Conservation (phyloP, 2,797 vertebrate species). For the Pelodytes ibericus region DNA sequence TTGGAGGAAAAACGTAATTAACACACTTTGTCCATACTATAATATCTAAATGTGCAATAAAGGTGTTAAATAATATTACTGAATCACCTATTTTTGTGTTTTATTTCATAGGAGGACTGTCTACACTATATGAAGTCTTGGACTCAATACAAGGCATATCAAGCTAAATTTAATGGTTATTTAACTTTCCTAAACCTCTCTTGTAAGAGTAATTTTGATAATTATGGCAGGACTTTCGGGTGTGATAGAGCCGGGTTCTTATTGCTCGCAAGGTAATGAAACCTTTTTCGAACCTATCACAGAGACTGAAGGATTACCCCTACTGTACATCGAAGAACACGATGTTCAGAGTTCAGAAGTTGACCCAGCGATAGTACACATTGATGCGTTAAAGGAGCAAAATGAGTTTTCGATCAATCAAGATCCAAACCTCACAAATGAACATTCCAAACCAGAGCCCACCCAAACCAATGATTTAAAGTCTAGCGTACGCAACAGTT, state of each 20-base stretch:
- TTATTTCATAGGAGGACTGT: not conserved
- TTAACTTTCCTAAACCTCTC: not conserved
- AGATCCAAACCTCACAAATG: not conserved
- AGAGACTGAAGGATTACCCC: not conserved
- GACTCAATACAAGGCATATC: not conserved
- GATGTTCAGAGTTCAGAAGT: not conserved
- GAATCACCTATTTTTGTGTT: not conserved
- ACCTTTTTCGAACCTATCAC: not conserved
- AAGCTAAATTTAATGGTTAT: not conserved
- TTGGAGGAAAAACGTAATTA: no score
- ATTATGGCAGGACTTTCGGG: slow-evolving; percentile 18
- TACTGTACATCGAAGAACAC: not conserved
- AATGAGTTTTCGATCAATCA: slow-evolving; percentile 12
- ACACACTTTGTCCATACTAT: no score
- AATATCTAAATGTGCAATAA: not conserved
- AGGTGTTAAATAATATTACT: not conserved
- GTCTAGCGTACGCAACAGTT: slow-evolving; percentile 47
- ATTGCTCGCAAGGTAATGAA: not conserved
- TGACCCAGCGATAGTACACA: not conserved
- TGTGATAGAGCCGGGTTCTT: not conserved
- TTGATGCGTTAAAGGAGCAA: not conserved
- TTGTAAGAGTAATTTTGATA: not conserved
- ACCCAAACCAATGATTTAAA: not conserved
- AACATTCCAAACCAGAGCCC: slow-evolving; percentile 41
- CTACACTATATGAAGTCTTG: not conserved